phyloP scores from a whole-genome alignment of 2,888 invertebrate species.

The Aleiodes leptofemur region DNA sequence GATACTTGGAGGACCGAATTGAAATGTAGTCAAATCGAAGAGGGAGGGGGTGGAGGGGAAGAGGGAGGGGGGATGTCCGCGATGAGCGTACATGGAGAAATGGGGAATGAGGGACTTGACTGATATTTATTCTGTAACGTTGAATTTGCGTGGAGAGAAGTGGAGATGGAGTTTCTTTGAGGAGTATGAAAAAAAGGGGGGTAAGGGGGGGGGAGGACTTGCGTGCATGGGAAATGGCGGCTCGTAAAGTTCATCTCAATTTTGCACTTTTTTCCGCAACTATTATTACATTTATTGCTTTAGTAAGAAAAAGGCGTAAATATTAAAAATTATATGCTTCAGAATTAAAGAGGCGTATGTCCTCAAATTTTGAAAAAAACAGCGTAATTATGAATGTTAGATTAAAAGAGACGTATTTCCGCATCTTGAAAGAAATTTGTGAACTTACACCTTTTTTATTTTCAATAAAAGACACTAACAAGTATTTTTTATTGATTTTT shows the following conservation, averaged over 20 bases:
- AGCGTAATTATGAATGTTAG: no score
- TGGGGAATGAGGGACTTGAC: conserved; percentile 2
- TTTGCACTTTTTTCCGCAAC: not conserved
- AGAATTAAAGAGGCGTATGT: no score
- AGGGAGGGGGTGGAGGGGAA: not conserved
- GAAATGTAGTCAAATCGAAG: conserved; percentile 25
- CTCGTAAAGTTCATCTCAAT: not conserved
- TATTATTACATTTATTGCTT: not conserved
- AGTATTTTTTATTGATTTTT: no score
- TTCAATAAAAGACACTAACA: no score
- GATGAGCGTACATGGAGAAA: conserved; percentile 14
- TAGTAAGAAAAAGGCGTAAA: no score
- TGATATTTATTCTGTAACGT: conserved; percentile 37
- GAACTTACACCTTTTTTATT: no score
- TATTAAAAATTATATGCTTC: no score
- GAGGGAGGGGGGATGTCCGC: conserved; percentile 8
- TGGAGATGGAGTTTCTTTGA: not conserved
- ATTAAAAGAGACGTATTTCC: no score
- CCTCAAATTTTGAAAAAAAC: no score
- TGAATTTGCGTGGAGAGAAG: conserved; percentile 33
- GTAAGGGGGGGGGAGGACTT: conserved; percentile 33
- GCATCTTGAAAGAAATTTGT: no score
- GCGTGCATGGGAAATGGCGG: conserved; percentile 62
- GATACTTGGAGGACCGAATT: conserved; percentile 39
- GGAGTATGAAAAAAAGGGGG: conserved; percentile 30